Base-by-base conservation (phyloP, 2,113 vertebrate genomes). In the Perccottus glenii region DNA sequence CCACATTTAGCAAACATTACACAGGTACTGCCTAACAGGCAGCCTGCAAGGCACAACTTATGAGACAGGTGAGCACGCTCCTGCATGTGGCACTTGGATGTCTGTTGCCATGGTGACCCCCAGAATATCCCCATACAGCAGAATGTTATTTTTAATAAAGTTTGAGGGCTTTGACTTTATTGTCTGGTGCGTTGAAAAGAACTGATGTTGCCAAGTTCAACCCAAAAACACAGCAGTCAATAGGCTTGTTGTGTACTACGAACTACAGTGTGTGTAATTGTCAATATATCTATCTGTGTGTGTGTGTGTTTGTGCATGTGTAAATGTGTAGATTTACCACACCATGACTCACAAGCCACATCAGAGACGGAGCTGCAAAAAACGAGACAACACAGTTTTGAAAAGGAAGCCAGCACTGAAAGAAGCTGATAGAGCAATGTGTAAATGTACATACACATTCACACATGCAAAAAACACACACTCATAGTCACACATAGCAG, bases 51-150 rank as follows among this genome's bases (percentile, higher is more conserved):
- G 69, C 85, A 78, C 19, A 80, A 75, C 66, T 67, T 81, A 77
- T 67, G 83, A 78, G 78, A 63, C 85, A 88, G 86, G 80, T 87
- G 81, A 83, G 81, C 73, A 77, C 60, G 19, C 76, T 77, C 2
- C n/a, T 80, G 83, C 76, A 60, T 65, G 77, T 88, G 82, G 80
- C 76, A 84, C 88, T 84, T 75, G 61, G 69, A 83, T 86, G 90
- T 91, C 88, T 91, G 90, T 91, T 91, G 81, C 90, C 83, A 90
- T 90, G 88, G 90, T 80, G 82, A 91, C 79, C 88, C 73, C 76
- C 61, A 87, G 85, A 86, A 86, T 86, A 84, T 75, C 85, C 80
- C 80, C 70, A 73, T 59, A 59, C 76, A 63, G 73, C 73, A 75
- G 75, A 77, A 64, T 66, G 78, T 80, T 85, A 78, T 88, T 87